Conservation (phyloP, 2,888 invertebrate genomes). For the Merodon equestris region DNA sequence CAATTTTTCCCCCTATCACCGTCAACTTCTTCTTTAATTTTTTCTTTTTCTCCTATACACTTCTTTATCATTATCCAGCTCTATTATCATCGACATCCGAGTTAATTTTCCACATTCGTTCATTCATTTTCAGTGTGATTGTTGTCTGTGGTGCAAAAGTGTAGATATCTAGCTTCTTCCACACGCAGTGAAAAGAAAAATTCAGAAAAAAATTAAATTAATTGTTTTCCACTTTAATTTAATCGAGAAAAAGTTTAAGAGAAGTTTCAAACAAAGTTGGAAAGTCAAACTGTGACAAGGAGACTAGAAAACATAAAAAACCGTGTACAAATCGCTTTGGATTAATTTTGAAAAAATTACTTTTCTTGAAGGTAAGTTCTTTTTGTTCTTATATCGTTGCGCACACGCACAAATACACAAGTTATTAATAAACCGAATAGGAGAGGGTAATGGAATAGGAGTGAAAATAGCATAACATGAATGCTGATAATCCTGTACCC, state of each 20-base stretch:
- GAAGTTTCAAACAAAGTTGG: slow-evolving; percentile 33
- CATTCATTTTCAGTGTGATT: slow-evolving; percentile 57
- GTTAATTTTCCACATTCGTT: slow-evolving; percentile 46
- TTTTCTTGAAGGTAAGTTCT: slow-evolving; percentile 42
- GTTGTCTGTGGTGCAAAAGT: slow-evolving; percentile 51
- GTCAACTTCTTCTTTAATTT: slow-evolving; percentile 28
- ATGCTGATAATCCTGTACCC: too few species aligned
- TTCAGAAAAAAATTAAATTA: slow-evolving; percentile 20
- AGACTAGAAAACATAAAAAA: too few species aligned
- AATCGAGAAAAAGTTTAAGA: slow-evolving; percentile 22
- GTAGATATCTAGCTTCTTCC: slow-evolving; percentile 40
- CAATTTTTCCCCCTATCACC: slow-evolving; percentile 23
- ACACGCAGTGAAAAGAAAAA: slow-evolving; percentile 49
- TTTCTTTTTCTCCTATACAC: slow-evolving; percentile 10
- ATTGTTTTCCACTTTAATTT: slow-evolving; percentile 7
- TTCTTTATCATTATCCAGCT: slow-evolving; percentile 50
- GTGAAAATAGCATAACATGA: too few species aligned
- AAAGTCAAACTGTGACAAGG: slow-evolving; percentile 5
- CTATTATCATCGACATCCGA: slow-evolving; percentile 51
- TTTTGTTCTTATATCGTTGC: too few species aligned
- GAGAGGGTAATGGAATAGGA: too few species aligned
- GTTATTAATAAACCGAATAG: too few species aligned
- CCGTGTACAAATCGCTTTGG: slow-evolving; percentile 11
- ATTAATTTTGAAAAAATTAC: slow-evolving; percentile 37
- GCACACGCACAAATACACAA: too few species aligned